Evolutionary conservation across 1,140 invertebrate species (phyloP), one percentile per base, ranked within the genome.

Genomic region (Trichogramma pretiosum): DNA sequence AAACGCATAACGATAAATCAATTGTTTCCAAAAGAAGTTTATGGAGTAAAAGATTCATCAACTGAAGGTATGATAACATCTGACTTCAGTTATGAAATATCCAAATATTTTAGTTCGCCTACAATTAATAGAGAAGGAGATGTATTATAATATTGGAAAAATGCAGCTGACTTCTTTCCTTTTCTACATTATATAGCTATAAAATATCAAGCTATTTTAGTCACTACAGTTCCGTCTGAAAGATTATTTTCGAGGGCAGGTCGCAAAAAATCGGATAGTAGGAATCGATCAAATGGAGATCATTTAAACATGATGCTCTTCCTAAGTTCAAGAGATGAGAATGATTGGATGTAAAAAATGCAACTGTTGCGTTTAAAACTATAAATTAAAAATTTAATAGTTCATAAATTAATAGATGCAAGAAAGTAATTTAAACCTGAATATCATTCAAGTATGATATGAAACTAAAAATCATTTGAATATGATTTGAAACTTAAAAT

Each of bases 231-330:
- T 40, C 61, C 63, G 17, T 63, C 60, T 37, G 66, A 70, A 56
- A 55, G 65, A 33, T 57, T 62, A 11, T 70, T 68, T 58, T 68
- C 65, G 0, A 67, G 67, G 57, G 60, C 62, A 38, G 63, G 56
- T 19, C 39, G 59, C 48, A 61, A 60, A 56, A 53, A 50, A 43
- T 32, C 26, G 7, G 47, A 53, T 41, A 23, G 42, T n/a, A 45
- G 52, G 34, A 53, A 21, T 24, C 18, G 33, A 36, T 34, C 50
- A 13, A 37, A 16, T 11, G 38, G 19, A 26, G 35, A 50, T 17
- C n/a, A 46, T 30, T 17, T 50, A n/a, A 37, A 50, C 33, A 36
- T 36, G n/a, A 39, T 46, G 8, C 16, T 46, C 26, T 53, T 28
- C 11, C 24, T 28, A 7, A 11, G 24, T 5, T 28, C 5, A 7